Conservation (phyloP, 2,113 vertebrate species). For the Platysteira castanea region DNA sequence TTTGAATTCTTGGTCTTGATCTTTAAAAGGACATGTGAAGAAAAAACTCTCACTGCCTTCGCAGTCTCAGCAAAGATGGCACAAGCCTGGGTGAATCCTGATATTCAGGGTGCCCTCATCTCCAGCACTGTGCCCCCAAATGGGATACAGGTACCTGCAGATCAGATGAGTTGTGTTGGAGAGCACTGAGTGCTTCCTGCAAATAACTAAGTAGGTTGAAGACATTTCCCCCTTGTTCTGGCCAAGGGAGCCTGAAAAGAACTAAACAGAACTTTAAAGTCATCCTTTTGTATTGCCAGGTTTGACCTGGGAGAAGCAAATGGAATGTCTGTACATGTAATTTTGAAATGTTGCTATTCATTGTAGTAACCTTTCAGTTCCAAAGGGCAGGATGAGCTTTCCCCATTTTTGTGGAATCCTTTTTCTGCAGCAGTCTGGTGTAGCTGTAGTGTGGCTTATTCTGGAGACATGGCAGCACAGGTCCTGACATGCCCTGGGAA, state of each 20-base stretch:
- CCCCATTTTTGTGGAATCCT: neutral
- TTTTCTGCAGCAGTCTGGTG: neutral
- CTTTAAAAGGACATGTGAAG: neutral
- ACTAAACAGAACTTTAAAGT: neutral
- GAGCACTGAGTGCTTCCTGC: neutral
- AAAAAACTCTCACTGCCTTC: neutral
- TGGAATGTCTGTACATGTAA: neutral
- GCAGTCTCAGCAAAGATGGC: neutral
- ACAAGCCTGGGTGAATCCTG: neutral
- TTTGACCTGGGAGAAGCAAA: neutral
- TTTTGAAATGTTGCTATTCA: neutral
- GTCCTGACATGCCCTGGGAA: neutral
- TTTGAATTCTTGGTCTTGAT: neutral
- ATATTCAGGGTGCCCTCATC: neutral
- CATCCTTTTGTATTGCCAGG: neutral
- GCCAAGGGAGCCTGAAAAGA: neutral
- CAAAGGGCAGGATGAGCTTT: neutral
- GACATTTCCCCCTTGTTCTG: accelerated
- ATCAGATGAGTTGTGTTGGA: neutral
- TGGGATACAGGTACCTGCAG: neutral
- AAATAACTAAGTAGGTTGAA: neutral
- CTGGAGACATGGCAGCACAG: neutral
- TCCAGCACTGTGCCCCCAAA: neutral
- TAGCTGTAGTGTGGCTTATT: neutral
- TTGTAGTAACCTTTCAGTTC: neutral